Evolutionary conservation across 1,140 invertebrate species (phyloP).

Genomic region (Globodera ellingtonae): DNA sequence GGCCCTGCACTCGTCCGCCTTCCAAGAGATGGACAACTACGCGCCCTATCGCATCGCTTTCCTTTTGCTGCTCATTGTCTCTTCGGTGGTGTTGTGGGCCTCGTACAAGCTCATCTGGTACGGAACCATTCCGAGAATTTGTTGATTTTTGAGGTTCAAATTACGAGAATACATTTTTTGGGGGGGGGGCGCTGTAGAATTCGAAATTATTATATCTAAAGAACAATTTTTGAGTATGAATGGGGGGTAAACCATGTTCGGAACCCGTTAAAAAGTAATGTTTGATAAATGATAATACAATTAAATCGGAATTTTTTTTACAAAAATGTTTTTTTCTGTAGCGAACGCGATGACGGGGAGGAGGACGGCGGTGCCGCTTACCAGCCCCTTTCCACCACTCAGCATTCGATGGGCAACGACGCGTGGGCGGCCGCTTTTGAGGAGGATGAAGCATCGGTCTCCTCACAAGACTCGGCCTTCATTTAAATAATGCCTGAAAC

Average conservation of each 20-base stretch:
- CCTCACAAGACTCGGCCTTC: not conserved
- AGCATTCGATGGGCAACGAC: not conserved
- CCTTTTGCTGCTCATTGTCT: slow-evolving; percentile 21
- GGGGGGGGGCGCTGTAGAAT: not conserved
- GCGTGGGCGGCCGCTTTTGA: not conserved
- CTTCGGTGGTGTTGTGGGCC: slow-evolving; percentile 24
- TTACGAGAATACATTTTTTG: not conserved
- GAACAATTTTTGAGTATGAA: not conserved
- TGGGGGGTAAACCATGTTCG: too few relatives aligned
- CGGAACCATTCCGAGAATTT: not conserved
- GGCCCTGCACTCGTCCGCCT: slow-evolving; percentile 4
- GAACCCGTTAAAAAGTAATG: too few relatives aligned
- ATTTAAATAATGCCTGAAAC: too few relatives aligned
- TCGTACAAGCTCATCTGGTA: slow-evolving; percentile 29
- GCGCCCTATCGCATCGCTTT: slow-evolving; percentile 25
- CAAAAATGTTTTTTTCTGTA: not conserved
- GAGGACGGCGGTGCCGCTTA: not conserved
- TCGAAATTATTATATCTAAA: not conserved
- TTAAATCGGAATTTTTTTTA: too few relatives aligned
- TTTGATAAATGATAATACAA: too few relatives aligned
- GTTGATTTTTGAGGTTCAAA: not conserved
- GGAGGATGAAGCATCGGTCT: not conserved
- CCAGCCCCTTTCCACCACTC: too few relatives aligned
- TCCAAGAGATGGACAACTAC: slow-evolving; percentile 28
- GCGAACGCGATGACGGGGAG: not conserved